Evolutionary conservation across 2,113 vertebrate genomes (phyloP), one percentile per base, ranked within the genome.

Genomic region (Pseudopipra pipra): DNA sequence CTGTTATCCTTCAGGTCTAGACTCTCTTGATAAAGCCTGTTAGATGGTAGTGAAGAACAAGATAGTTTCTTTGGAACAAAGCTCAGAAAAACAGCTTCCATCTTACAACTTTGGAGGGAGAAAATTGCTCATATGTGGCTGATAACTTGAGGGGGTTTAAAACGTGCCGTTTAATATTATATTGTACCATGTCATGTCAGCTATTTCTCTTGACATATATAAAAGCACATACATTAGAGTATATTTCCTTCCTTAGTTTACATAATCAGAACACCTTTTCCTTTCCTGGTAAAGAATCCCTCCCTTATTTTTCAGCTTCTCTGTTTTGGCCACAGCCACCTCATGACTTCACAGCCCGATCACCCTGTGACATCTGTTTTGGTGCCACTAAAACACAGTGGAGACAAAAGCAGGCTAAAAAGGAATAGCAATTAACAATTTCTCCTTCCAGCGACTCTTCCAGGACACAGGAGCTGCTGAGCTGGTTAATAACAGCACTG

Each of bases 401-500:
- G 37, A 68, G 76, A 73, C 33, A 22, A 93, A 89, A 90, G 49
- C 47, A 56, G 35, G 58, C 33, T 74, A 62, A 70, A 91, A 84
- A 67, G n/a, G 21, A 83, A 67, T 3, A 33, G 55, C 74, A 83
- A 85, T 75, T 90, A 86, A 22, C 30, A 82, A 88, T 82, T 95
- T 82, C 37, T 74, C 30, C 67, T 63, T 62, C 56, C 72, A 81
- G 65, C 24, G 54, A 66, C 66, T 85, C 55, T 63, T 85, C 41
- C 74, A 85, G 56, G 65, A 71, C 30, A 43, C 49, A 67, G 41
- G 35, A 93, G 35, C 55, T 96, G 90, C 94, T 95, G 90, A 96
- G 76, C 73, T 68, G 84, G 88, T 70, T 44, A 47, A 87, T 65
- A 41, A 41, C 47, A 89, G 78, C 80, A 81, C 37, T 68, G 52